Base-by-base conservation (phyloP, 2,888 invertebrate genomes). In the Epistrophella euchroma region DNA sequence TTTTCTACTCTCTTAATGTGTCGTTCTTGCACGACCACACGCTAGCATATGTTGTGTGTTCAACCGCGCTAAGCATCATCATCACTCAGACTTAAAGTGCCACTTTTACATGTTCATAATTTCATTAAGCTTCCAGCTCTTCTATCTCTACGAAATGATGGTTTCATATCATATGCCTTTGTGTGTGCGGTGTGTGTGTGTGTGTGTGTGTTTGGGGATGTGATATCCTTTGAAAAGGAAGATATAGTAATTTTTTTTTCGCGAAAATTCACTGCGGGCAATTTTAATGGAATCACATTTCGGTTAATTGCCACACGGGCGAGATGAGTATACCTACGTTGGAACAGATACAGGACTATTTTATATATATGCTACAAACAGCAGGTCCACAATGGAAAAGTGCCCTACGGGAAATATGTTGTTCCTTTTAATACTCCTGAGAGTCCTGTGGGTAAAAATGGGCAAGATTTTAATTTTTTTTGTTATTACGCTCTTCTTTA, bases 251-350 rank as follows among this genome's bases (percentile, higher is more conserved):
- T 60, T 47, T 15, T 75, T 75, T 70, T 73, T 72, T 72, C 66
- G 72, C 70, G 71, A 77, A 82, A 85, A 82, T 45, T 74, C 73
- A 78, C 82, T 86, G 82, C 77, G 73, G 86, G 77, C 86, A 86
- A 82, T 86, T 86, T 86, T 86, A 86, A 86, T 86, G 86, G 86
- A 86, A 82, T 86, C 82, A 74, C 82, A 86, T 86, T 86, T 86
- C 73, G 77, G 77, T 86, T 86, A 86, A 86, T 86, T 86, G 86
- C 86, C 86, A 58, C 77, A 74, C 70, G 71, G 62, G 62, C 28
- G 62, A 76, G 81, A 81, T 70, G 81, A 80, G 75, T 43, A 76
- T 50, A 50, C 50, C 22, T 22, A 52, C 50, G 50, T 52, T 52
- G 25, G 25, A 47, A 45, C 43, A 74, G 45, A 37, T 37, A 58